Evolutionary conservation across 2,888 invertebrate species (phyloP).

Genomic region (Arrhopalites spinosus): DNA sequence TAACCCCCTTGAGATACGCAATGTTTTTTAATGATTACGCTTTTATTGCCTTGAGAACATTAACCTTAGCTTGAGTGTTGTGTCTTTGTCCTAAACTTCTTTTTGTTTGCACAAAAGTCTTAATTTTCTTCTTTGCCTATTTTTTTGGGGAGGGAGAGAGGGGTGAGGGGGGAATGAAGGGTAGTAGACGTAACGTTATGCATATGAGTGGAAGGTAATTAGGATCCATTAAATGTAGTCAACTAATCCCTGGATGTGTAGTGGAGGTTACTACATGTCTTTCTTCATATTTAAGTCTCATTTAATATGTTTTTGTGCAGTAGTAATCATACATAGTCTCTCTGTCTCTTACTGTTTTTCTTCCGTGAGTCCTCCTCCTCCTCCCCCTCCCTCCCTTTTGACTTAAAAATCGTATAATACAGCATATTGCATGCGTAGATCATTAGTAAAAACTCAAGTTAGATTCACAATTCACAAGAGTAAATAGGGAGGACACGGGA

Average conservation of each 20-base stretch:
- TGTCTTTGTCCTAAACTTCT: neutral
- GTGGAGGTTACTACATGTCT: neutral
- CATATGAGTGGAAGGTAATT: too few relatives aligned
- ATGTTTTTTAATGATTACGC: too few relatives aligned
- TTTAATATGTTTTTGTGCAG: neutral
- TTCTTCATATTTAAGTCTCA: constrained; percentile 3
- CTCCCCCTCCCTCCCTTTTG: neutral
- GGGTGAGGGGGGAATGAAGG: too few relatives aligned
- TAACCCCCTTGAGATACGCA: too few relatives aligned
- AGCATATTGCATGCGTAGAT: constrained; percentile 32
- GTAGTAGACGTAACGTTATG: too few relatives aligned
- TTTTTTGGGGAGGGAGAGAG: neutral
- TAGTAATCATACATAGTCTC: neutral
- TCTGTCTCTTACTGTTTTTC: neutral
- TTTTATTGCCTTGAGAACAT: too few relatives aligned
- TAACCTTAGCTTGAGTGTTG: neutral
- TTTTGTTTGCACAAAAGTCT: neutral
- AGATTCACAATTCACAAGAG: too few relatives aligned
- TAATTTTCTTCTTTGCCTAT: neutral
- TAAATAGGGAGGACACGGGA: too few relatives aligned
- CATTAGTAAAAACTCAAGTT: too few relatives aligned
- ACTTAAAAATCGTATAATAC: neutral
- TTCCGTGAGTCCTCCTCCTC: constrained; percentile 10
- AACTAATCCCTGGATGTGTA: neutral
- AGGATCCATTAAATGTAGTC: too few relatives aligned